Percentiles rank a stretch among this genome's conserved stretches.
Evolutionary conservation across 2,797 vertebrate species (phyloP).

Genomic region (Gallinago stenura): DNA sequence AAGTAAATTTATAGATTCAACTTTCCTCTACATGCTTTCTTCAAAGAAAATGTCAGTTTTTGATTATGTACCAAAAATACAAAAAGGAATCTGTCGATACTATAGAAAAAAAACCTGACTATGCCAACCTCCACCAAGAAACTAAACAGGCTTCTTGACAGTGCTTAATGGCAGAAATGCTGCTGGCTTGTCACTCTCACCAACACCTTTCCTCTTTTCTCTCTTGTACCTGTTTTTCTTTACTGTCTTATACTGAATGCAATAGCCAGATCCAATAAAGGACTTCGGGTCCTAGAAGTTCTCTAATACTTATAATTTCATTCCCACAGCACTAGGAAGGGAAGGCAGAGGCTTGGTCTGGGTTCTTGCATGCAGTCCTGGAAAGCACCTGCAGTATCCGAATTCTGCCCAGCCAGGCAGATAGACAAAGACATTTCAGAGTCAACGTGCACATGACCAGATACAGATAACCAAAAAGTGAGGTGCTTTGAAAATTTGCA

Average conservation of each 20-base stretch:
- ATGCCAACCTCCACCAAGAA: neutral
- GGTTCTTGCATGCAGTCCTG: neutral
- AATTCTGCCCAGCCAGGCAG: neutral
- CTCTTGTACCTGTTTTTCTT: neutral
- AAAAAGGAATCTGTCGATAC: neutral
- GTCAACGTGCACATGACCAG: fast-evolving
- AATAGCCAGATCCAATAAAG: neutral
- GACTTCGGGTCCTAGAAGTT: neutral
- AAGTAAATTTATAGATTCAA: neutral
- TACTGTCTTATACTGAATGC: neutral
- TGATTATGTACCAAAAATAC: neutral
- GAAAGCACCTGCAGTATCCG: fast-evolving
- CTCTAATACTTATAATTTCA: neutral
- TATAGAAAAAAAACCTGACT: neutral
- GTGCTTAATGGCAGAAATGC: neutral
- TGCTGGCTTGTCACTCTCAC: neutral
- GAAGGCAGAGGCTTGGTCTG: neutral
- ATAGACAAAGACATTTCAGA: neutral
- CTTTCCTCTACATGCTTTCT: neutral
- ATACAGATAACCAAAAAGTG: neutral
- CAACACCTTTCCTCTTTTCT: neutral
- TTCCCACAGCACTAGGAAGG: neutral
- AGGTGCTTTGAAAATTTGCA: neutral
- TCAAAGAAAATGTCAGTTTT: neutral
- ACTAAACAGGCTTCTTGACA: neutral